These are phyloP conservation scores for Panagrolaimus sp. DNA, from an alignment of 1,140 invertebrate species.

Conservation along the genomic window DNA sequence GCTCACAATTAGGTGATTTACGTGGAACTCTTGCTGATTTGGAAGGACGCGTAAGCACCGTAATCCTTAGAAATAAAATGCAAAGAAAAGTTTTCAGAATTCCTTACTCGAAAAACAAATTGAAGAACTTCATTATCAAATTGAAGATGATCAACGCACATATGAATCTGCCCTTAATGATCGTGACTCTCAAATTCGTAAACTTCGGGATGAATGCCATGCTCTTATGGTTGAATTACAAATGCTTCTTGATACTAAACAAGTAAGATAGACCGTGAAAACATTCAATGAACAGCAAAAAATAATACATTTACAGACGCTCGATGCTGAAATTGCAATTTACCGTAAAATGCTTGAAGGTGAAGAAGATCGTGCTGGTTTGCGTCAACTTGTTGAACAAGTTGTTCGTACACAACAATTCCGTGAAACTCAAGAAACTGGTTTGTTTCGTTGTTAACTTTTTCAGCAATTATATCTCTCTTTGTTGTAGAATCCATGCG, in stretches of 20 bases:
- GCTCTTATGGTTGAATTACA: constrained; percentile 60
- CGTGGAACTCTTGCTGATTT: constrained; percentile 61
- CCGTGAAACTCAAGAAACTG: constrained; percentile 45
- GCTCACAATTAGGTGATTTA: constrained; percentile 60
- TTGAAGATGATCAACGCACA: constrained; percentile 59
- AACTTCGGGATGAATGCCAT: constrained; percentile 59
- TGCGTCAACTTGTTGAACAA: constrained; percentile 51
- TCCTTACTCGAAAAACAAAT: constrained; percentile 61
- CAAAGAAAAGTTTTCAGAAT: constrained; percentile 54
- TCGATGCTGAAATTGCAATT: constrained; percentile 58
- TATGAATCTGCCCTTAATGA: constrained; percentile 57
- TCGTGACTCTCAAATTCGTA: constrained; percentile 56
- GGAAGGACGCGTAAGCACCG: constrained; percentile 60
- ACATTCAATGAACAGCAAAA: neutral
- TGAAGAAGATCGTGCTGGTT: constrained; percentile 56
- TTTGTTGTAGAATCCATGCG: constrained; percentile 48
- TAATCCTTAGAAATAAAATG: neutral
- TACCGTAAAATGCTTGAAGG: constrained; percentile 59
- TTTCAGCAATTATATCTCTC: constrained; percentile 21
- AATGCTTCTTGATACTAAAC: constrained; percentile 60
- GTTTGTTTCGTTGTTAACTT: constrained; percentile 21
- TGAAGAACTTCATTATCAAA: constrained; percentile 60
- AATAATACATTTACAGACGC: constrained; percentile 25
- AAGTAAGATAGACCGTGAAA: neutral
- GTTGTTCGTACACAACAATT: constrained; percentile 55